These are phyloP conservation scores for Protobothrops mucrosquamatus DNA, from an alignment of 2,113 vertebrate genomes.

Conservation along the genomic window DNA sequence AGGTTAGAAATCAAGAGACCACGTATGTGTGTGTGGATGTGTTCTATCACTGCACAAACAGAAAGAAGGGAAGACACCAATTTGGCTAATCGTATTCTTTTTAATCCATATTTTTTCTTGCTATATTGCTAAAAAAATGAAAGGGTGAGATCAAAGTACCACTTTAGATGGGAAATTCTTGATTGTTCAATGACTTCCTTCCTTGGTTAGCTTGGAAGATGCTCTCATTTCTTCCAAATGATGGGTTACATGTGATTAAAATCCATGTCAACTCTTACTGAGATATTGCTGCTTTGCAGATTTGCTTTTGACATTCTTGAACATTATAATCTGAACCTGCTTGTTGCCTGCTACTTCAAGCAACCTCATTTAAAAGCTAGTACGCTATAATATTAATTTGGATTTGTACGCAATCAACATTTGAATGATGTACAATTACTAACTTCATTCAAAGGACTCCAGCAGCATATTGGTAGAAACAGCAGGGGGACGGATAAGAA, in stretches of 20 bases:
- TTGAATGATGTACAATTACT: slow-evolving; percentile 65
- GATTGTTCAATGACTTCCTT: not conserved
- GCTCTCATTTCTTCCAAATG: not conserved
- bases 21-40: not conserved
- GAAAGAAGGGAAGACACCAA: not conserved
- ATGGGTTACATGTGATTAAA: not conserved
- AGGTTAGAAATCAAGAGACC: not conserved
- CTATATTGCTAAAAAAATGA: not conserved
- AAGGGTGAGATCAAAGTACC: not conserved
- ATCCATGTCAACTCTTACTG: rapidly evolving
- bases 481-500: slow-evolving; percentile 47
- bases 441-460: slow-evolving; percentile 33
- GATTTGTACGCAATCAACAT: slow-evolving; percentile 24
- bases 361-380: slow-evolving; percentile 37
- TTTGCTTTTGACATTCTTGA: not conserved
- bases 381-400: slow-evolving; percentile 44
- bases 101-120: not conserved
- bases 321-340: rapidly evolving
- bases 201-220: not conserved
- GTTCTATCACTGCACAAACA: not conserved
- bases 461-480: slow-evolving; percentile 62
- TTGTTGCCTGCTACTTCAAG: slow-evolving; percentile 14
- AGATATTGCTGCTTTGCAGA: not conserved
- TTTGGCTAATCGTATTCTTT: not conserved
- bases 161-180: not conserved